Evolutionary conservation across 2,797 vertebrate genomes (phyloP).

Genomic region (Tokudaia tokunoshimensis): DNA sequence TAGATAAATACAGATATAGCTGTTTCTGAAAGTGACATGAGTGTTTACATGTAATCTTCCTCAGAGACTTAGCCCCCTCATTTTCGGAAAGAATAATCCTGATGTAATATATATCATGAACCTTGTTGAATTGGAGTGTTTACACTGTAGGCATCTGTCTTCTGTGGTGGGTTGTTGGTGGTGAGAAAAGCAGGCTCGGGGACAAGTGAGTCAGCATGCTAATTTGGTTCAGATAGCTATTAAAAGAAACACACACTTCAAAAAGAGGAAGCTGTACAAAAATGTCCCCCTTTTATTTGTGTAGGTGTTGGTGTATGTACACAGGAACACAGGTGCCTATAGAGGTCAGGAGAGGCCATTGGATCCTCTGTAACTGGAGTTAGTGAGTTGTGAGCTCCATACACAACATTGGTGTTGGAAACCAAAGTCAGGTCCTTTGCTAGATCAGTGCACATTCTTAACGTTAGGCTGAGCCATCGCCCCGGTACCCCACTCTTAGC

Average conservation of each 20-base stretch:
- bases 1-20: neutral
- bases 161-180: conserved; percentile 23
- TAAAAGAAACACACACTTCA: conserved; percentile 22
- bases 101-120: neutral
- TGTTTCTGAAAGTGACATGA: conserved; percentile 14
- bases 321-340: neutral
- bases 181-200: neutral
- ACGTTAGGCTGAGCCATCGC: neutral
- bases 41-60: neutral
- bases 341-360: neutral
- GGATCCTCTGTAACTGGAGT: neutral
- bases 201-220: neutral
- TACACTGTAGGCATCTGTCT: neutral
- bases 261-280: neutral
- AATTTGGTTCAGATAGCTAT: conserved; percentile 7
- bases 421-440: neutral
- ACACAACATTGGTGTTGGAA: neutral
- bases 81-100: conserved; percentile 50
- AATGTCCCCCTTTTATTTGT: neutral
- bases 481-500: neutral
- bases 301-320: neutral
- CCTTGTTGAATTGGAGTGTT: neutral
- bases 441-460: neutral
- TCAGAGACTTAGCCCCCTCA: neutral
- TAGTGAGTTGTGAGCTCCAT: neutral